Percentiles rank a stretch among this genome's conserved stretches.
Conservation (phyloP, 2,888 invertebrate genomes). For the Anoplius nigerrimus region DNA sequence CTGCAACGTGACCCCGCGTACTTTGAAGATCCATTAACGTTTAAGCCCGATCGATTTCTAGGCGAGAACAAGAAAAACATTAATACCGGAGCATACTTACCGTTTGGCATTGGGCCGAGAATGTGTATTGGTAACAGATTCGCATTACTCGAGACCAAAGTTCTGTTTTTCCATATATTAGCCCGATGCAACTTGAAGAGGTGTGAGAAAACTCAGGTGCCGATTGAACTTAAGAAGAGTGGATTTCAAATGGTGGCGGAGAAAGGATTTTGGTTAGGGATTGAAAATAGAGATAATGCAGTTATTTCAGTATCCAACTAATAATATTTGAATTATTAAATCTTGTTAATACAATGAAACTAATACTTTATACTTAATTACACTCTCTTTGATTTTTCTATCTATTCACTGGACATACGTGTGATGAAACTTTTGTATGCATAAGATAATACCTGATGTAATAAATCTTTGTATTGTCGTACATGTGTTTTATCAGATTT, state of each 20-base stretch:
- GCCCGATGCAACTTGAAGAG: slow-evolving; percentile 52
- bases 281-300: too few relatives aligned
- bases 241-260: slow-evolving; percentile 27
- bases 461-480: too few relatives aligned
- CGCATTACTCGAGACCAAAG: slow-evolving; percentile 49
- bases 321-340: too few relatives aligned
- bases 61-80: slow-evolving; percentile 64
- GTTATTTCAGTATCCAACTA: too few relatives aligned
- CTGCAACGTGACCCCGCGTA: slow-evolving; percentile 69
- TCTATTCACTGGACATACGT: too few relatives aligned
- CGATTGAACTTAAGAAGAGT: slow-evolving; percentile 58
- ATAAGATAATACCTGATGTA: too few relatives aligned
- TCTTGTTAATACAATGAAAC: too few relatives aligned
- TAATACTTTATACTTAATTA: too few relatives aligned
- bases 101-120: slow-evolving; percentile 70
- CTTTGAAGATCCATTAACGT: slow-evolving; percentile 70
- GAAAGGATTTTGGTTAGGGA: slow-evolving; percentile 49
- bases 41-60: slow-evolving; percentile 72
- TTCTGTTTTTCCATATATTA: slow-evolving; percentile 46
- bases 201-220: slow-evolving; percentile 71
- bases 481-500: too few relatives aligned
- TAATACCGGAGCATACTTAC: slow-evolving; percentile 63
- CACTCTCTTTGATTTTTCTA: too few relatives aligned
- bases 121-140: slow-evolving; percentile 66
- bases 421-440: too few relatives aligned